A percentile compares a stretch with the other conserved stretches of the same genome.
These are phyloP conservation scores for Typhlichthys eigenmanni DNA, from an alignment of 2,797 vertebrate genomes.

Conservation along the genomic window DNA sequence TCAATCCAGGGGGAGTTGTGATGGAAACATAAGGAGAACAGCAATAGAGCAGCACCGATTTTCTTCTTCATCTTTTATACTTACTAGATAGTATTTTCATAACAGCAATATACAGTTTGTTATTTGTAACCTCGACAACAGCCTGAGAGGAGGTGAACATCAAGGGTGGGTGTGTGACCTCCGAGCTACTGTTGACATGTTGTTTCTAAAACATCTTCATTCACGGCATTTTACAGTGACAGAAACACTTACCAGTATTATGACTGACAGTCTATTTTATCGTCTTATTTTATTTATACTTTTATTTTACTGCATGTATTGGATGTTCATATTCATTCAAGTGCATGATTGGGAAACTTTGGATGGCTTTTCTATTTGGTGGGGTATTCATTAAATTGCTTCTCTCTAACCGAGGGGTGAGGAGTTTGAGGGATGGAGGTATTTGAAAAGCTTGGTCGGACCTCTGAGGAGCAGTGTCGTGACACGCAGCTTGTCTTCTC, in stretches of 20 bases:
- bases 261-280: constrained; percentile 12
- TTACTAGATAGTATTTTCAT: too few relatives aligned
- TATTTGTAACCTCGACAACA: too few relatives aligned
- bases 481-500: constrained; percentile 51
- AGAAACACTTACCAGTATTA: not conserved
- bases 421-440: not conserved
- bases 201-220: too few relatives aligned
- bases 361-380: not conserved
- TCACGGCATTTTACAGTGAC: not conserved
- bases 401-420: not conserved
- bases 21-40: too few relatives aligned
- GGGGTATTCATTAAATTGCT: constrained; percentile 2
- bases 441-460: not conserved
- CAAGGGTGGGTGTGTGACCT: too few relatives aligned
- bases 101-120: too few relatives aligned
- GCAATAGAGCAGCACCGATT: too few relatives aligned
- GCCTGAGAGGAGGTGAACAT: too few relatives aligned
- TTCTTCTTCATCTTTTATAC: too few relatives aligned
- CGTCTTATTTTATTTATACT: constrained; percentile 22
- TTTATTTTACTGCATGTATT: constrained; percentile 5
- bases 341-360: not conserved
- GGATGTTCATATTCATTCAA: not conserved
- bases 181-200: too few relatives aligned
- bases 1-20: too few relatives aligned
- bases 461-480: constrained; percentile 29